Conservation (phyloP, 2,888 invertebrate species). For the Pristionchus entomophagus region DNA sequence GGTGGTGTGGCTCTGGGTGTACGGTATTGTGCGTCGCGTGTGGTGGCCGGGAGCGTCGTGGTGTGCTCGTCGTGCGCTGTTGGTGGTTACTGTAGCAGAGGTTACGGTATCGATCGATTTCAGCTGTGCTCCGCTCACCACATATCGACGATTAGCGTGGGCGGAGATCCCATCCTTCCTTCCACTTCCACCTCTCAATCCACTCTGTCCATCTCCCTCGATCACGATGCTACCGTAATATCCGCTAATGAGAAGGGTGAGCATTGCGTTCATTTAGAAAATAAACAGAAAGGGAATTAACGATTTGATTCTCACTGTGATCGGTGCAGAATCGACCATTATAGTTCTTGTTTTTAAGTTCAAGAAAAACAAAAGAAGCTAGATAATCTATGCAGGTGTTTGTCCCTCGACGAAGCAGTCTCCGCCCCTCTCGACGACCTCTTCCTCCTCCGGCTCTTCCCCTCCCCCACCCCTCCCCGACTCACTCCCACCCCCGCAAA, state of each 20-base stretch:
- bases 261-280: too few relatives aligned
- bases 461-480: constrained; percentile 65
- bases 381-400: neutral
- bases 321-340: too few relatives aligned
- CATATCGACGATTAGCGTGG: constrained; percentile 56
- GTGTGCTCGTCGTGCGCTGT: neutral
- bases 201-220: constrained; percentile 42
- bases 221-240: constrained; percentile 10
- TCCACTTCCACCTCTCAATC: constrained; percentile 38
- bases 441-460: constrained; percentile 45
- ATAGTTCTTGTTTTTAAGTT: too few relatives aligned
- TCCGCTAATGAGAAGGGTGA: constrained; percentile 1
- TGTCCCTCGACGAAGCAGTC: neutral
- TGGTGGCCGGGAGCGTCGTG: neutral
- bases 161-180: constrained; percentile 45
- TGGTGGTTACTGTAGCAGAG: neutral
- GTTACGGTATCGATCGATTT: neutral
- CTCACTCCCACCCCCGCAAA: constrained; percentile 51
- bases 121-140: constrained; percentile 49
- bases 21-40: constrained; percentile 1
- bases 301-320: too few relatives aligned
- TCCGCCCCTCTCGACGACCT: constrained; percentile 36
- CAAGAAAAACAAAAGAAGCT: too few relatives aligned
- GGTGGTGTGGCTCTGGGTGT: constrained; percentile 33
- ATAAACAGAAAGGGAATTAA: too few relatives aligned